A percentile compares a stretch with the other conserved stretches of the same genome.
Evolutionary conservation across 2,113 vertebrate species (phyloP).

Genomic region (Hypomesus transpacificus): DNA sequence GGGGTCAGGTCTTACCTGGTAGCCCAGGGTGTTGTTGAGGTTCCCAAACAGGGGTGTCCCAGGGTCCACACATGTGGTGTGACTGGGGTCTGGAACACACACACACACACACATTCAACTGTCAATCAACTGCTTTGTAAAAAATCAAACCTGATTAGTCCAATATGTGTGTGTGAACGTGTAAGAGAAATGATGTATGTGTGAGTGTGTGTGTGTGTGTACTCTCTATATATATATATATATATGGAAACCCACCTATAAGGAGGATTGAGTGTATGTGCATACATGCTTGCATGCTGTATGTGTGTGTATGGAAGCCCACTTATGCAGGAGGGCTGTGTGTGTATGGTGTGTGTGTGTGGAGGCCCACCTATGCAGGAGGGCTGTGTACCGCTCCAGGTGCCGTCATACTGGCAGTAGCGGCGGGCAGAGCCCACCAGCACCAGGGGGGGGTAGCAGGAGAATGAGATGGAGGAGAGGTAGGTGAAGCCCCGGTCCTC

Average conservation of each 20-base stretch:
- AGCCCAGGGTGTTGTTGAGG: slow-evolving; percentile 95
- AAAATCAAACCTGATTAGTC: slow-evolving; percentile 61
- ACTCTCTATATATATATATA: not conserved
- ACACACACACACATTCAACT: slow-evolving; percentile 4
- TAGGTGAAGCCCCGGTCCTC: slow-evolving; percentile 95
- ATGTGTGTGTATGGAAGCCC: slow-evolving; percentile 25
- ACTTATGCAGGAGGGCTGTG: slow-evolving; percentile 96
- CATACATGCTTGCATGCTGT: too few relatives aligned
- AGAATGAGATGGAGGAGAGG: slow-evolving; percentile 90
- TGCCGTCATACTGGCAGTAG: slow-evolving; percentile 94
- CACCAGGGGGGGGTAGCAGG: slow-evolving; percentile 82
- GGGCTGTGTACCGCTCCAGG: slow-evolving; percentile 93
- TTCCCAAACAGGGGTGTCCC: slow-evolving; percentile 86
- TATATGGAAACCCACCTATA: slow-evolving; percentile 77
- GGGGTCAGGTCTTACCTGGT: slow-evolving; percentile 77
- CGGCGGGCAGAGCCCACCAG: slow-evolving; percentile 88
- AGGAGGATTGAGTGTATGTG: slow-evolving; percentile 79
- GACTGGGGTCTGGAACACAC: slow-evolving; percentile 80
- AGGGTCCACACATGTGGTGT: slow-evolving; percentile 87
- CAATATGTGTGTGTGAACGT: slow-evolving; percentile 26
- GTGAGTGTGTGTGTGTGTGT: not conserved
- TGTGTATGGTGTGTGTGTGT: not conserved
- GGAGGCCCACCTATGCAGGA: slow-evolving; percentile 88
- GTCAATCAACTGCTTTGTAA: slow-evolving; percentile 34
- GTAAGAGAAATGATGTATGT: not conserved